Evolutionary conservation across 1,140 invertebrate genomes (phyloP).

Genomic region (Potamilus streckersoni): DNA sequence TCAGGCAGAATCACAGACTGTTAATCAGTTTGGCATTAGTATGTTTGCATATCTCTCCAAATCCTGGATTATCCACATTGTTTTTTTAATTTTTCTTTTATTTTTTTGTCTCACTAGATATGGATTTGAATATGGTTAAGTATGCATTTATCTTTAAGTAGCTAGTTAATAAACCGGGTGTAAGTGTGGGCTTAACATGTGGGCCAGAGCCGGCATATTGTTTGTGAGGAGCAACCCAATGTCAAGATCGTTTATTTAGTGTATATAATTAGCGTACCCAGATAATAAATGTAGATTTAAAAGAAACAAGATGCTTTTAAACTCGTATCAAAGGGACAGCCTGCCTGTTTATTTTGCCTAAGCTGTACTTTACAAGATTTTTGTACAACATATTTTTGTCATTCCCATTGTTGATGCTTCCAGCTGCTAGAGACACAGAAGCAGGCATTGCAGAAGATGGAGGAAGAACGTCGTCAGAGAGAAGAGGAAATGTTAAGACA

Average conservation of each 20-base stretch:
- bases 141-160: no score
- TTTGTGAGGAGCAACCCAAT: no score
- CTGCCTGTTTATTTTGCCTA: background rate
- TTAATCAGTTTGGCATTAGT: no score
- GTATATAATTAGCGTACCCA: background rate
- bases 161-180: no score
- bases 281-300: background rate
- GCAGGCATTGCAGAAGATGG: slow-evolving; percentile 40
- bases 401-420: background rate
- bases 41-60: no score
- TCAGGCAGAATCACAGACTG: no score
- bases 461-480: slow-evolving; percentile 35
- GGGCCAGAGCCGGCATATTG: no score
- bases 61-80: no score
- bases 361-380: background rate
- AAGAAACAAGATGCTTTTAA: background rate
- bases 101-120: no score
- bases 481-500: slow-evolving; percentile 45
- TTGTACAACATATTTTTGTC: background rate
- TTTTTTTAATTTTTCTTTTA: no score
- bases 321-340: background rate
- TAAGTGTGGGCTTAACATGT: no score
- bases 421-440: slow-evolving; percentile 47
- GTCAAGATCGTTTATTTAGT: background rate
- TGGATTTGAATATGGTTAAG: no score